Evolutionary conservation across 2,113 vertebrate genomes (phyloP).

Genomic region (Amazona vittata): DNA sequence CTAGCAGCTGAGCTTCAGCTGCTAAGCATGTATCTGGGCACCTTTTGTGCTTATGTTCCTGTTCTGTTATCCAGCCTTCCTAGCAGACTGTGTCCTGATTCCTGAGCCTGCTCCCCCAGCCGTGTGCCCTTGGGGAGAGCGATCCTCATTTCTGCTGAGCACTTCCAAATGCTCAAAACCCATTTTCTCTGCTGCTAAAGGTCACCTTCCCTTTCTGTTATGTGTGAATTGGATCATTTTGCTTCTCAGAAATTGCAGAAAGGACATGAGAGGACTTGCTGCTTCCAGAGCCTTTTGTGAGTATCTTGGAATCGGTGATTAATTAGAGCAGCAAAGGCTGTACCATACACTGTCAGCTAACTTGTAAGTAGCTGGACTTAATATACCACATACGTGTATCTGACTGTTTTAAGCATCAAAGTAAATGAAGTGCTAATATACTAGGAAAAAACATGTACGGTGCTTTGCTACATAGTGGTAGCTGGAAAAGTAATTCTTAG

Average conservation of each 20-base stretch:
- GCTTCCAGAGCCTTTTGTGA: background rate
- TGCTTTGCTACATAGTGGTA: background rate
- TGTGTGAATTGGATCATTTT: background rate
- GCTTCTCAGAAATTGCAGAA: background rate
- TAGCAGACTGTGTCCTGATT: background rate
- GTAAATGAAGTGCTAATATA: background rate
- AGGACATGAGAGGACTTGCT: background rate
- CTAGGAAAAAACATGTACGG: accelerated
- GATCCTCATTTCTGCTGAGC: background rate
- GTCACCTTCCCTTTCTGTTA: background rate
- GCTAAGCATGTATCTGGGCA: background rate
- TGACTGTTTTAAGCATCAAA: background rate
- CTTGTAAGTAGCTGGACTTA: background rate
- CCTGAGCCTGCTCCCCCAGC: background rate
- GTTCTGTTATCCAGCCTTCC: background rate
- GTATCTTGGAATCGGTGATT: background rate
- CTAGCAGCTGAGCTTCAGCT: background rate
- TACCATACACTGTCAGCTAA: background rate
- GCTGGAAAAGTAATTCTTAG: background rate
- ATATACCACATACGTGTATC: background rate
- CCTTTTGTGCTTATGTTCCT: background rate
- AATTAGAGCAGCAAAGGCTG: background rate
- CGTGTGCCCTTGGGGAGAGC: accelerated
- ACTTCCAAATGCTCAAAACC: background rate
- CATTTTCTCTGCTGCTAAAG: background rate